Percentiles rank a stretch among this genome's conserved stretches.
phyloP scores from a whole-genome alignment of 2,113 vertebrate genomes.

The Varanus komodoensis region DNA sequence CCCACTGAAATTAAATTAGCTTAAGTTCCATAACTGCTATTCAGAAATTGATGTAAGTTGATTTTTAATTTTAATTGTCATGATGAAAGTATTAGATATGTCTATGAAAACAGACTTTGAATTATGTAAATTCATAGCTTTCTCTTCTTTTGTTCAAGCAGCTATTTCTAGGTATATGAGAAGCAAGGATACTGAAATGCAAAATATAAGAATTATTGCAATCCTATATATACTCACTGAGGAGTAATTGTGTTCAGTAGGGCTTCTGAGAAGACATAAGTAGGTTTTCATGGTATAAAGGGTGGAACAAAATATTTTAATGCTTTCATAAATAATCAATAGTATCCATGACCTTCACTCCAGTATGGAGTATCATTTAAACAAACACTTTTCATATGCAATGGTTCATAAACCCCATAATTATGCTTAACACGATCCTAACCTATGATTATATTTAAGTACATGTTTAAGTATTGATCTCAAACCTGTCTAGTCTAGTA shows the following conservation, averaged over 20 bases:
- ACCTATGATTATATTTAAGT: conserved; percentile 5
- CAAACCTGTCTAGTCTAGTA: neutral
- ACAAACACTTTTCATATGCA: conserved; percentile 1
- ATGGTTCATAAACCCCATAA: conserved; percentile 4
- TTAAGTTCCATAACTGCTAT: neutral
- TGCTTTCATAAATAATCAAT: conserved; percentile 7
- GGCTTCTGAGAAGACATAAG: neutral
- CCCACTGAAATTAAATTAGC: too few species aligned
- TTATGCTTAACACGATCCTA: conserved; percentile 17
- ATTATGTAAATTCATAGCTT: neutral
- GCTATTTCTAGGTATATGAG: neutral
- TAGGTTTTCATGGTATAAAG: neutral
- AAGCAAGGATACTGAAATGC: neutral
- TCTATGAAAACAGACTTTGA: neutral
- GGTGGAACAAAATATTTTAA: neutral
- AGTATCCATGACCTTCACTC: neutral
- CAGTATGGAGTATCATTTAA: neutral
- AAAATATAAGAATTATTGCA: neutral
- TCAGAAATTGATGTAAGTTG: neutral
- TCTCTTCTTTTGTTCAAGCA: neutral
- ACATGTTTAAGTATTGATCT: neutral
- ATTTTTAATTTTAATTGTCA: neutral
- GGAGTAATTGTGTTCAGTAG: too few species aligned
- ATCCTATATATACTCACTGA: too few species aligned
- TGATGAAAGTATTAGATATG: neutral